Conservation (phyloP, 2,888 invertebrate species). For the Vesta saturnalis region DNA sequence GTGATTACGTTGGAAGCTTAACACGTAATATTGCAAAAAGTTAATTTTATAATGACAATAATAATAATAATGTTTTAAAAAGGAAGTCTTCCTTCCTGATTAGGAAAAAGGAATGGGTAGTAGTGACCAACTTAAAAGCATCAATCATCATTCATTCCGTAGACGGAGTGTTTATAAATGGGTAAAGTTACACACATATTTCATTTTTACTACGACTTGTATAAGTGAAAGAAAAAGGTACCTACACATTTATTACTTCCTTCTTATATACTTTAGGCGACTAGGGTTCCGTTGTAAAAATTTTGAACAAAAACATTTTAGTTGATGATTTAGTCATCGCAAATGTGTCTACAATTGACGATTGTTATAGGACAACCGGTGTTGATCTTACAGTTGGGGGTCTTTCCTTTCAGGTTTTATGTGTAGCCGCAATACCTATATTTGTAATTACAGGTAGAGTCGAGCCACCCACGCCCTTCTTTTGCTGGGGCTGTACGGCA, state of each 20-base stretch:
- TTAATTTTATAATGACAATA: too few relatives aligned
- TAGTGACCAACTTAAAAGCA: not conserved
- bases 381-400: slow-evolving; percentile 35
- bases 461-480: slow-evolving; percentile 39
- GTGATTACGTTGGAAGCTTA: too few relatives aligned
- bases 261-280: not conserved
- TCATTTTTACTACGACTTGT: not conserved
- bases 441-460: slow-evolving; percentile 40
- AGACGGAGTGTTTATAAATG: not conserved
- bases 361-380: slow-evolving; percentile 31
- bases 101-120: not conserved
- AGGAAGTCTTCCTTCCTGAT: not conserved
- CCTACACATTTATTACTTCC: not conserved
- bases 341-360: slow-evolving; percentile 15
- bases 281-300: slow-evolving; percentile 7
- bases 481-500: slow-evolving; percentile 37
- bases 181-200: not conserved
- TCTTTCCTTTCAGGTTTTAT: slow-evolving; percentile 32
- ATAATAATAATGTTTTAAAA: too few relatives aligned
- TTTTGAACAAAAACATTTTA: slow-evolving; percentile 6
- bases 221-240: not conserved
- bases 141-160: not conserved
- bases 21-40: too few relatives aligned
- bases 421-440: slow-evolving; percentile 38
- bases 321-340: slow-evolving; percentile 33